Conservation (phyloP, 2,888 invertebrate species). For the Drosophila dives region DNA sequence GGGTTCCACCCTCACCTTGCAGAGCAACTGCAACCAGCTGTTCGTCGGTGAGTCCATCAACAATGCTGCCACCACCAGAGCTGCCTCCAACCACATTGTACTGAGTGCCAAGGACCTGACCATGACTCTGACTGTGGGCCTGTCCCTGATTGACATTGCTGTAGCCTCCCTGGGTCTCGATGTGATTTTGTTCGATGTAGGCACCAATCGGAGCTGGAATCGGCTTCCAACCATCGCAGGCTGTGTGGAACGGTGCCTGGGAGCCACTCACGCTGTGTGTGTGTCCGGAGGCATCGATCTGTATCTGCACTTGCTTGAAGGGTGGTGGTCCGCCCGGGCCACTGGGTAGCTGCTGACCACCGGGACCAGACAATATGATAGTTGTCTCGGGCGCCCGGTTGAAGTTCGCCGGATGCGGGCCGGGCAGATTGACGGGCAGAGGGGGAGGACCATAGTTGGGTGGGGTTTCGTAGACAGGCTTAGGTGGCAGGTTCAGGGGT, state of each 20-base stretch:
- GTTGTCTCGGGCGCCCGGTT: constrained; percentile 73
- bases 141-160: constrained; percentile 75
- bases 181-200: constrained; percentile 79
- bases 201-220: constrained; percentile 88
- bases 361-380: constrained; percentile 64
- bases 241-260: constrained; percentile 82
- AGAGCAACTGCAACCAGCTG: constrained; percentile 83
- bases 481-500: constrained; percentile 81
- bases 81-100: constrained; percentile 42
- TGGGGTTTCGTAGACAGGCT: constrained; percentile 84
- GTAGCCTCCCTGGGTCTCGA: constrained; percentile 82
- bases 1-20: constrained; percentile 64
- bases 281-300: constrained; percentile 81
- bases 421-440: constrained; percentile 71
- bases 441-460: constrained; percentile 84
- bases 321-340: constrained; percentile 7
- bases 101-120: constrained; percentile 44
- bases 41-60: constrained; percentile 81
- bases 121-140: constrained; percentile 2
- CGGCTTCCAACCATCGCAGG: constrained; percentile 94
- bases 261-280: constrained; percentile 80
- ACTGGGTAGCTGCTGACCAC: constrained; percentile 85
- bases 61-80: constrained; percentile 39
- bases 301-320: constrained; percentile 86
- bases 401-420: constrained; percentile 70